Conservation (phyloP, 2,797 vertebrate species). For the Lithobates pipiens region DNA sequence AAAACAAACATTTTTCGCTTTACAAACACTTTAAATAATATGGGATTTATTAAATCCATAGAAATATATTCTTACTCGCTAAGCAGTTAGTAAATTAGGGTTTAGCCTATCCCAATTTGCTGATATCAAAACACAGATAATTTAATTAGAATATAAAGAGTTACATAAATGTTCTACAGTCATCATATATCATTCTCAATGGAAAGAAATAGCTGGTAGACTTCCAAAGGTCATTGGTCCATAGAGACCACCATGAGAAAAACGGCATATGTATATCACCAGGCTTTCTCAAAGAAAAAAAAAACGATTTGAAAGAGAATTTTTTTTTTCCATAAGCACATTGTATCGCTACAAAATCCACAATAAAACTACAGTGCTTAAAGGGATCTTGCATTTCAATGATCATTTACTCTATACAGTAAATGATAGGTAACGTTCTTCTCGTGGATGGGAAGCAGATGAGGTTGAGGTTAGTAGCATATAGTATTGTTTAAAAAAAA, state of each 20-base stretch:
- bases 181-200: conserved; percentile 31
- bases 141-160: background rate
- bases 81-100: background rate
- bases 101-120: background rate
- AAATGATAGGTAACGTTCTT: too few species aligned
- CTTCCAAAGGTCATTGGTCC: conserved; percentile 66
- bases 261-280: background rate
- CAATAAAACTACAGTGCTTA: too few species aligned
- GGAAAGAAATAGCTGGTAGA: conserved; percentile 48
- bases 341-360: too few species aligned
- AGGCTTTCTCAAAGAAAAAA: background rate
- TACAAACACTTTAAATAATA: too few species aligned
- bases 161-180: conserved; percentile 1
- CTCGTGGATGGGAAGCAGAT: too few species aligned
- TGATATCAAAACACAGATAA: background rate
- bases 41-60: too few species aligned
- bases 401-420: too few species aligned
- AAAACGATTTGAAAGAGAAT: background rate
- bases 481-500: too few species aligned
- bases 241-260: conserved; percentile 71
- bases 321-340: too few species aligned
- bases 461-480: too few species aligned
- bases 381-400: too few species aligned
- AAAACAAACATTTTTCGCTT: too few species aligned
- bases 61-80: background rate